phyloP scores from a whole-genome alignment of 2,888 invertebrate genomes.

The Nemurella pictetii region DNA sequence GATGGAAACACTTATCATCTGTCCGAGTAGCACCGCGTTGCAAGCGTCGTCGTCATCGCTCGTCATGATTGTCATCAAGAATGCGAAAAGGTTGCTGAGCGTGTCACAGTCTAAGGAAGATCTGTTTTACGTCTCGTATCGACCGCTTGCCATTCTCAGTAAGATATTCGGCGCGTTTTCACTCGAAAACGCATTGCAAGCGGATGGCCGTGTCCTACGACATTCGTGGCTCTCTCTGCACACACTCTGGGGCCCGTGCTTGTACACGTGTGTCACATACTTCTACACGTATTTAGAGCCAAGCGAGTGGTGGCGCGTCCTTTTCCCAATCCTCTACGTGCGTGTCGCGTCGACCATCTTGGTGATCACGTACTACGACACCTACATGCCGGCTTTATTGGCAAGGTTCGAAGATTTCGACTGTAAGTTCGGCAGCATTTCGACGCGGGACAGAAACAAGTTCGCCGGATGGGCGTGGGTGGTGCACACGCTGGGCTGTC shows the following conservation, averaged over 20 bases:
- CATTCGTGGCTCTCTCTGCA: not conserved
- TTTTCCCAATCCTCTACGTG: not conserved
- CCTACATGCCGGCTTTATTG: not conserved
- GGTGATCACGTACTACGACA: not conserved
- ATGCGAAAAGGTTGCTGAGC: not conserved
- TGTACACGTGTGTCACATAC: not conserved
- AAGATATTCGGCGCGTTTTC: not conserved
- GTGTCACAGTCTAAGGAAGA: not conserved
- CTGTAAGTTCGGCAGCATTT: not conserved
- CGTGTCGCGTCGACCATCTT: not conserved
- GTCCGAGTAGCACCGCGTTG: not conserved
- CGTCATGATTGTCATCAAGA: not conserved
- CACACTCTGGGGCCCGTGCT: not conserved
- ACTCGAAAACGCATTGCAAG: not conserved
- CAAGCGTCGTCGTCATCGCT: too few relatives aligned
- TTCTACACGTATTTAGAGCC: not conserved
- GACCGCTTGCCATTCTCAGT: not conserved
- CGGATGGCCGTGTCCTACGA: not conserved
- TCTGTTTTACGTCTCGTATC: not conserved
- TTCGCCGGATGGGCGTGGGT: not conserved
- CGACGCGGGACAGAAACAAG: not conserved
- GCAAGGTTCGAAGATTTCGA: not conserved
- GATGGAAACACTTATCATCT: not conserved
- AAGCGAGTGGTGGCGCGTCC: not conserved
- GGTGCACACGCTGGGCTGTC: not conserved